phyloP scores from a whole-genome alignment of 2,888 invertebrate species.

The Tipula unca region DNA sequence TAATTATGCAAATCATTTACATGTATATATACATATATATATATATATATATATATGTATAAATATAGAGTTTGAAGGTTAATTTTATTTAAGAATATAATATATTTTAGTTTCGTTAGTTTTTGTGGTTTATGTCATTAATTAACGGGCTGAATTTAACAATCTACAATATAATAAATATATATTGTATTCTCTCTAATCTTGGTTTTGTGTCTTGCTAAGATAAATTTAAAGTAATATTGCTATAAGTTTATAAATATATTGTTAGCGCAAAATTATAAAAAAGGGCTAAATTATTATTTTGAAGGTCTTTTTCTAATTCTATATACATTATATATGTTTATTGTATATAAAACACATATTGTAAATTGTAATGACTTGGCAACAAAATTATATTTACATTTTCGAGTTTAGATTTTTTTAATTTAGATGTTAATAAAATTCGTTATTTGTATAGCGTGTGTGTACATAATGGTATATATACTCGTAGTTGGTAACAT shows the following conservation, averaged over 20 bases:
- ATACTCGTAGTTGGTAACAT: too few relatives aligned
- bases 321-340: too few relatives aligned
- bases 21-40: too few relatives aligned
- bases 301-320: background rate
- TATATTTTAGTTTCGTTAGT: background rate
- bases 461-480: too few relatives aligned
- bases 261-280: background rate
- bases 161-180: background rate
- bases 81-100: background rate
- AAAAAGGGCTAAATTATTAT: background rate
- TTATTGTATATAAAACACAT: background rate
- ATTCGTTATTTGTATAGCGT: background rate
- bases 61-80: conserved; percentile 2
- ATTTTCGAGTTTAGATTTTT: background rate
- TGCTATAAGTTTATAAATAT: background rate
- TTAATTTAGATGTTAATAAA: background rate
- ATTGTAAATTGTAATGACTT: background rate
- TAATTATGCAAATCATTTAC: background rate
- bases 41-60: too few relatives aligned
- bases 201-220: background rate
- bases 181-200: background rate
- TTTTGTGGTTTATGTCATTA: background rate
- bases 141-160: background rate
- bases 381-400: background rate
- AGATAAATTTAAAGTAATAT: background rate